These are phyloP conservation scores for Genyomyrus donnyi DNA, from an alignment of 2,113 vertebrate genomes.

Conservation along the genomic window DNA sequence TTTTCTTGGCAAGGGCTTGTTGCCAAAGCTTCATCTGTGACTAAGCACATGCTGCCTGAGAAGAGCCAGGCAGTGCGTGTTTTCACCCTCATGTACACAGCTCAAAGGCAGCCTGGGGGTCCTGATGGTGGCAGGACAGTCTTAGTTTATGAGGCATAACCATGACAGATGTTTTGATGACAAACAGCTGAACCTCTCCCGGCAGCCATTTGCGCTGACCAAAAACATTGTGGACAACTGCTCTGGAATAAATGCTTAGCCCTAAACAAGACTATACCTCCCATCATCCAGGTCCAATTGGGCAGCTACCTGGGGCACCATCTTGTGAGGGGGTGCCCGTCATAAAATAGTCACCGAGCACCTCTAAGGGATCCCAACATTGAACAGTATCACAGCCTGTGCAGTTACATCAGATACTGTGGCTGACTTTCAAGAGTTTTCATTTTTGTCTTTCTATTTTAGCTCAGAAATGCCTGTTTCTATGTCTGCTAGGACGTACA, in stretches of 20 bases:
- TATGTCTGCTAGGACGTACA: neutral
- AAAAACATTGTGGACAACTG: neutral
- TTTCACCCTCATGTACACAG: neutral
- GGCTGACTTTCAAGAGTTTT: neutral
- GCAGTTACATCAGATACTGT: neutral
- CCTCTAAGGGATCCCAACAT: neutral
- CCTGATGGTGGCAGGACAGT: neutral
- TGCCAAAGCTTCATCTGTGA: neutral
- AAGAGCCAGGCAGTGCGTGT: neutral
- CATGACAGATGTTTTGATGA: slow-evolving; percentile 16
- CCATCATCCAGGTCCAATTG: neutral
- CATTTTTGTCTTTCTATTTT: neutral
- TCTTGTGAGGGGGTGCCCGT: neutral
- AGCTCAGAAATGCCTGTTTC: neutral
- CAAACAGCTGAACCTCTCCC: slow-evolving; percentile 3
- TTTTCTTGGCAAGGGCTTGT: neutral
- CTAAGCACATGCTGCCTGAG: neutral
- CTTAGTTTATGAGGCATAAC: neutral
- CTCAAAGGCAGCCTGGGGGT: neutral
- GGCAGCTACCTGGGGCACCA: neutral
- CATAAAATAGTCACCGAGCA: neutral
- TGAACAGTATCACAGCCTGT: neutral
- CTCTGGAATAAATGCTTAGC: neutral
- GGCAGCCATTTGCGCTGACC: neutral
- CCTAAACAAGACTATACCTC: neutral